Percentiles rank a stretch among this genome's conserved stretches.
phyloP scores from a whole-genome alignment of 1,140 invertebrate species.

The Brachionus angularis region DNA sequence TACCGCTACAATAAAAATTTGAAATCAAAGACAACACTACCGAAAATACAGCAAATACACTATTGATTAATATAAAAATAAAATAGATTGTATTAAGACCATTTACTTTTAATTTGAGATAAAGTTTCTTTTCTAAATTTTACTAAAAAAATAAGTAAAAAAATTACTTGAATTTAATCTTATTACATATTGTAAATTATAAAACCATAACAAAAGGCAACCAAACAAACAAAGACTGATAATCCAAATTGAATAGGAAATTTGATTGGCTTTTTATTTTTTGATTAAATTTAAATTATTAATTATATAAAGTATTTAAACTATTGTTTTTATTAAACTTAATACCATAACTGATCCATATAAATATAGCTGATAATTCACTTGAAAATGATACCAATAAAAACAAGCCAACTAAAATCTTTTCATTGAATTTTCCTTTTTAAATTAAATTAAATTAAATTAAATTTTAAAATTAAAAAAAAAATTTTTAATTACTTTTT shows the following conservation, averaged over 20 bases:
- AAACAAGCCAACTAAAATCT: background rate
- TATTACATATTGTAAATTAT: slow-evolving; percentile 3
- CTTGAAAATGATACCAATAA: background rate
- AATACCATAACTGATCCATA: slow-evolving; percentile 6
- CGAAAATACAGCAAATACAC: background rate
- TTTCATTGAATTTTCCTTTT: slow-evolving; percentile 3
- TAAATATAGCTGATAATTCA: background rate
- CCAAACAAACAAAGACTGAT: background rate
- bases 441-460: background rate
- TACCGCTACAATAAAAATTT: slow-evolving; percentile 16
- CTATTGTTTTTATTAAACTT: background rate
- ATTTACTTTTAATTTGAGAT: background rate
- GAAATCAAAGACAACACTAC: background rate
- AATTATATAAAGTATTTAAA: background rate
- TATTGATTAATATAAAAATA: background rate
- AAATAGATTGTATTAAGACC: slow-evolving; percentile 9
- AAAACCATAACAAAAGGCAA: background rate
- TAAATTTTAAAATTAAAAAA: background rate
- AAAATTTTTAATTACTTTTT: background rate
- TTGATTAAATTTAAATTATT: no score
- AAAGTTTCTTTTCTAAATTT: no score
- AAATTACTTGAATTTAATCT: slow-evolving; percentile 1
- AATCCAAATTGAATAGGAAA: background rate
- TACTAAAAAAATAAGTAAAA: no score
- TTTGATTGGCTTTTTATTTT: no score